Percentiles rank a stretch among this genome's conserved stretches.
These are phyloP conservation scores for Eurytoma californica DNA, from an alignment of 2,888 invertebrate species.

Conservation along the genomic window DNA sequence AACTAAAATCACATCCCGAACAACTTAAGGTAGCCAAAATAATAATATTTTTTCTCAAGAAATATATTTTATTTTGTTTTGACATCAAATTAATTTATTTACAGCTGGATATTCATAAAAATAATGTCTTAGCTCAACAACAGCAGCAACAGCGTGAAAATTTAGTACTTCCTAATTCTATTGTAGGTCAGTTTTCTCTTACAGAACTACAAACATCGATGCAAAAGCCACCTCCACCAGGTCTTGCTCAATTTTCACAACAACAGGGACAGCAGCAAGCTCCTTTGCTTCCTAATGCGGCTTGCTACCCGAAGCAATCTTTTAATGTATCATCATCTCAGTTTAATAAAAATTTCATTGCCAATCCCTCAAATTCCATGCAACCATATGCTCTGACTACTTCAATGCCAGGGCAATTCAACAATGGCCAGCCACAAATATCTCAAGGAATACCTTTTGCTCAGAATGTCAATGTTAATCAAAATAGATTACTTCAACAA, in stretches of 20 bases:
- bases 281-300: constrained; percentile 50
- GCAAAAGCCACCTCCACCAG: constrained; percentile 48
- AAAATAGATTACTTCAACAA: constrained; percentile 55
- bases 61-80: not conserved
- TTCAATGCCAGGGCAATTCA: constrained; percentile 58
- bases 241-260: constrained; percentile 34
- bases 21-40: constrained; percentile 29
- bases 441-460: constrained; percentile 52
- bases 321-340: constrained; percentile 69
- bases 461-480: constrained; percentile 40
- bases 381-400: constrained; percentile 43
- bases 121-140: constrained; percentile 3
- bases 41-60: not conserved
- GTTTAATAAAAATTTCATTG: constrained; percentile 66
- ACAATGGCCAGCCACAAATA: constrained; percentile 54
- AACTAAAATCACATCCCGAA: constrained; percentile 22
- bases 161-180: constrained; percentile 27
- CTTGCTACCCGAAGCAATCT: constrained; percentile 64
- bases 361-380: constrained; percentile 52
- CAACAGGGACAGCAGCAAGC: constrained; percentile 17
- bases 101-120: constrained; percentile 56
- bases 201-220: constrained; percentile 42
- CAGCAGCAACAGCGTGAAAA: constrained; percentile 41
- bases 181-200: constrained; percentile 38
- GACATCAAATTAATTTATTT: not conserved